A percentile compares a stretch with the other conserved stretches of the same genome.
Evolutionary conservation across 1,140 invertebrate species (phyloP).

Genomic region (Hirudo medicinalis): DNA sequence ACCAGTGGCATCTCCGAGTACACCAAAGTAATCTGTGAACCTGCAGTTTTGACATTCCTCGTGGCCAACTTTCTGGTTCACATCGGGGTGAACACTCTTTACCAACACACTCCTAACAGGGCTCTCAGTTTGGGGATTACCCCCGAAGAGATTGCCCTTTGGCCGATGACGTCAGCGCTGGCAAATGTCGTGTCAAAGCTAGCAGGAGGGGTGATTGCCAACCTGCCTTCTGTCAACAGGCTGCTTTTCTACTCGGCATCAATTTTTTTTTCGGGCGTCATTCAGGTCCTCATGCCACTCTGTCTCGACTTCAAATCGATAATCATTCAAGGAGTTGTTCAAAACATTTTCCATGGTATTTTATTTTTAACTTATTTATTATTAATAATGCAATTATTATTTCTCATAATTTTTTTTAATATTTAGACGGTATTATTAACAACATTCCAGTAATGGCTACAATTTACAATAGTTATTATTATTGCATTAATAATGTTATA

Average conservation of each 20-base stretch:
- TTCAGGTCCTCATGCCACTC: background rate
- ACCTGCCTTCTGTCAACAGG: background rate
- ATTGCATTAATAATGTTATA: no score
- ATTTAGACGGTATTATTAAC: no score
- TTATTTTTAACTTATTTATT: background rate
- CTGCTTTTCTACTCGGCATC: no score
- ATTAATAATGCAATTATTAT: no score
- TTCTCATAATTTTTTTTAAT: no score
- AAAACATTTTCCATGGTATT: background rate
- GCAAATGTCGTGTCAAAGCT: background rate
- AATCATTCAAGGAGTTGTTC: background rate
- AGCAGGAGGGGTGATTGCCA: background rate
- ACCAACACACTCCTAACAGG: constrained; percentile 3
- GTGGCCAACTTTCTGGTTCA: background rate
- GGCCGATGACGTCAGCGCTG: background rate
- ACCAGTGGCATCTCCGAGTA: no score
- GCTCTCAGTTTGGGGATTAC: background rate
- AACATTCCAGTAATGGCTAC: no score
- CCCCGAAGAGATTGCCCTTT: background rate
- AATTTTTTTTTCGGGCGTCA: background rate
- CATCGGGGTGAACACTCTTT: background rate
- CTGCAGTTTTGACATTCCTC: no score
- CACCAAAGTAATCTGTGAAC: no score
- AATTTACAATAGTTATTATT: no score
- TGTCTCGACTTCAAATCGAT: background rate